phyloP scores from a whole-genome alignment of 1,140 invertebrate species.

The Halictus rubicundus region DNA sequence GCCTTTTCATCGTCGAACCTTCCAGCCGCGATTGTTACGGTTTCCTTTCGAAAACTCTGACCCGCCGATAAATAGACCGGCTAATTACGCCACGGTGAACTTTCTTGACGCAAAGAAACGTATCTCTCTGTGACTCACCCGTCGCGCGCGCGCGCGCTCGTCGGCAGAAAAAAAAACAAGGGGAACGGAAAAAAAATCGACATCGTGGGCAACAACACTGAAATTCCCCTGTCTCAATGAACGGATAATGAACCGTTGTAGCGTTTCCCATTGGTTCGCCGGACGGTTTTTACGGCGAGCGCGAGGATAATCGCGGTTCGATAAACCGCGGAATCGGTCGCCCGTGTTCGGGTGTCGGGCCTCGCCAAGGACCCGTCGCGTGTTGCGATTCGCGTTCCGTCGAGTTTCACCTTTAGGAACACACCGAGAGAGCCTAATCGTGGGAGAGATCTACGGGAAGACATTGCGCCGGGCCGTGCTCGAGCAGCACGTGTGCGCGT shows the following conservation, averaged over 20 bases:
- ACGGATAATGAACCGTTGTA: conserved; percentile 35
- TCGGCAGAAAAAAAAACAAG: background rate
- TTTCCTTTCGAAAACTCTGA: conserved; percentile 47
- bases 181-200: background rate
- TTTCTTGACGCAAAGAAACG: conserved; percentile 39
- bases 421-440: conserved; percentile 1
- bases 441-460: conserved; percentile 24
- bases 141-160: too few relatives aligned
- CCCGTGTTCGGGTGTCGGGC: background rate
- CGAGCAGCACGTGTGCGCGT: conserved; percentile 52
- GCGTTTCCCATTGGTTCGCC: background rate
- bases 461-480: conserved; percentile 14
- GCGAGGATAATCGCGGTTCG: background rate
- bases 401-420: conserved; percentile 23
- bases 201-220: background rate
- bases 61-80: conserved; percentile 43
- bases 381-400: conserved; percentile 3
- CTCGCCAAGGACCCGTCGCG: background rate
- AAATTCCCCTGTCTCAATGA: conserved; percentile 31
- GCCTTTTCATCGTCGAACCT: conserved; percentile 41
- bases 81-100: conserved; percentile 48
- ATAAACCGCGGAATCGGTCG: conserved; percentile 9
- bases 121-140: conserved; percentile 38
- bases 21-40: conserved; percentile 25
- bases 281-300: background rate